Evolutionary conservation across 2,113 vertebrate species (phyloP).

Genomic region (Pionites leucogaster): DNA sequence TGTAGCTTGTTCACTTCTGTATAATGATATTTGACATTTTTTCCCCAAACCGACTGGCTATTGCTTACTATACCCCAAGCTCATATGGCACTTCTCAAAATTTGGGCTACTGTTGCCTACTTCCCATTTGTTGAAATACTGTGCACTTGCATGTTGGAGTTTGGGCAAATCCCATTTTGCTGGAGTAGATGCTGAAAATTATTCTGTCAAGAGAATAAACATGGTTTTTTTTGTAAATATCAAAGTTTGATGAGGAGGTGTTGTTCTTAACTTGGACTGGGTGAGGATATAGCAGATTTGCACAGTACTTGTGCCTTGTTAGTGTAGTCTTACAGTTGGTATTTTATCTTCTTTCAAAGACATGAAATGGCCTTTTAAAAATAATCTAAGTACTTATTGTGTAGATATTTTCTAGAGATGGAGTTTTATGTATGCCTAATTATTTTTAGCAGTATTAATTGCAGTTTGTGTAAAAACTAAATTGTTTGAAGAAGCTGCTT

Average conservation of each 20-base stretch:
- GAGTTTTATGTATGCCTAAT: conserved; percentile 17
- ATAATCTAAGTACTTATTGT: conserved; percentile 34
- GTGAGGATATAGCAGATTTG: conserved; percentile 43
- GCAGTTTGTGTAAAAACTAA: conserved; percentile 34
- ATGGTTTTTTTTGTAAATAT: background rate
- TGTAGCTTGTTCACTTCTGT: background rate
- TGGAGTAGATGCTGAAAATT: background rate
- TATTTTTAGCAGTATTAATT: conserved; percentile 57
- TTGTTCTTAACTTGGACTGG: conserved; percentile 10
- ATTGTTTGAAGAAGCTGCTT: conserved; percentile 48
- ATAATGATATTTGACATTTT: background rate
- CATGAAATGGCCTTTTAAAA: background rate
- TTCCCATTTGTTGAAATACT: background rate
- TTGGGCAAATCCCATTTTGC: background rate
- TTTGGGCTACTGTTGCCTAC: background rate
- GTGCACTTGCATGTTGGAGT: background rate
- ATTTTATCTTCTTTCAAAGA: conserved; percentile 47
- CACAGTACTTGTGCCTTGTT: conserved; percentile 70
- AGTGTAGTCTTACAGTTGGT: conserved; percentile 28
- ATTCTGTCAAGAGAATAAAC: background rate
- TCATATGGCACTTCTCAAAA: background rate
- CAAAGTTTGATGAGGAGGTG: background rate
- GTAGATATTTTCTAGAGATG: conserved; percentile 56
- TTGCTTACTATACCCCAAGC: background rate
- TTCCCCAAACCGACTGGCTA: background rate